Conservation (phyloP, 2,113 vertebrate species). For the Pavo muticus region DNA sequence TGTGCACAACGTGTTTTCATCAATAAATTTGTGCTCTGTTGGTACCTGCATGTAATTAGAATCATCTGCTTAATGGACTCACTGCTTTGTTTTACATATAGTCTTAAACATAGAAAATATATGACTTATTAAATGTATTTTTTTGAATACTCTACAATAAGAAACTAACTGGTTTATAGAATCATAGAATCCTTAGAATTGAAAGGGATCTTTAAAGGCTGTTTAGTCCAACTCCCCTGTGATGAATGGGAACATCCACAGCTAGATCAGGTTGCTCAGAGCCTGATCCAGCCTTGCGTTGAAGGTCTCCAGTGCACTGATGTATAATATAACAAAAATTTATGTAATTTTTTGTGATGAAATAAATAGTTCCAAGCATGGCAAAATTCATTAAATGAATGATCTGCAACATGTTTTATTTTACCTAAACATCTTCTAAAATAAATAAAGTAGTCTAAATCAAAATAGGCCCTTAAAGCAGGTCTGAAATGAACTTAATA, state of each 20-base stretch:
- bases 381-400: neutral
- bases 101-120: neutral
- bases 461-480: neutral
- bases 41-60: neutral
- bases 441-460: neutral
- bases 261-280: too few species aligned
- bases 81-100: neutral
- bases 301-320: neutral
- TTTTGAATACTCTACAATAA: neutral
- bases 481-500: neutral
- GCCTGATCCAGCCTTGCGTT: too few species aligned
- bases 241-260: too few species aligned
- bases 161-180: neutral
- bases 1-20: accelerated
- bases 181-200: too few species aligned
- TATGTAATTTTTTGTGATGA: neutral
- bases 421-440: neutral
- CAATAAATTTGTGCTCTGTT: neutral
- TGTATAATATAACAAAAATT: neutral
- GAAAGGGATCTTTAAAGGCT: too few species aligned
- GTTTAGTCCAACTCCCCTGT: too few species aligned
- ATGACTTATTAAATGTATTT: neutral
- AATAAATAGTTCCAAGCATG: neutral
- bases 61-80: neutral
- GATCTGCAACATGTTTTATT: neutral